These are phyloP conservation scores for Cheilinus undulatus DNA, from an alignment of 2,113 vertebrate species.

Conservation along the genomic window DNA sequence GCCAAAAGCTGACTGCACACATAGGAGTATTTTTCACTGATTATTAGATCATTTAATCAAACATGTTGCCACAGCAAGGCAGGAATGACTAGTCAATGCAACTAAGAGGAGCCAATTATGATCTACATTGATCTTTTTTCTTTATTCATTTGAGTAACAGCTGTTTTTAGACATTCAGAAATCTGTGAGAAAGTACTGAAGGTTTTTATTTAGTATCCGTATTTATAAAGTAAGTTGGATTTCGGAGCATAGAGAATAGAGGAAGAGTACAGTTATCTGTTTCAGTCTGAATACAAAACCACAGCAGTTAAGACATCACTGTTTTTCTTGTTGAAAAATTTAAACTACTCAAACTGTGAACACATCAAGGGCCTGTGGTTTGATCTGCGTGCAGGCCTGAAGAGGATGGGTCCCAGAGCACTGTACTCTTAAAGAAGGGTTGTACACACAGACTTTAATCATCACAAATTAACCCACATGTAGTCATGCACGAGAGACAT, in stretches of 20 bases:
- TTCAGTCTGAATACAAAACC: not conserved
- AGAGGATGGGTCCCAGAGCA: conserved; percentile 26
- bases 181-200: not conserved
- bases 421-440: not conserved
- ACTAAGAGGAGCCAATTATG: not conserved
- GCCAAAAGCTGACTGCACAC: not conserved
- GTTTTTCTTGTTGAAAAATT: conserved; percentile 30
- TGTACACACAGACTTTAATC: not conserved
- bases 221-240: not conserved
- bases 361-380: conserved; percentile 35
- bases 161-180: conserved; percentile 13
- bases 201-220: not conserved
- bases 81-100: not conserved
- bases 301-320: conserved; percentile 24
- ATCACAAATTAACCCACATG: not conserved
- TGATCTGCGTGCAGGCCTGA: conserved; percentile 21
- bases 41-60: not conserved
- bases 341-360: conserved; percentile 35
- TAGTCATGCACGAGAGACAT: not conserved
- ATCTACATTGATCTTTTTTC: not conserved
- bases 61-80: no score
- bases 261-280: not conserved
- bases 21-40: not conserved
- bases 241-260: not conserved
- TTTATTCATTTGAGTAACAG: no score